Evolutionary conservation across 2,888 invertebrate genomes (phyloP), one percentile per base, ranked within the genome.

Genomic region (Clostera curtula): DNA sequence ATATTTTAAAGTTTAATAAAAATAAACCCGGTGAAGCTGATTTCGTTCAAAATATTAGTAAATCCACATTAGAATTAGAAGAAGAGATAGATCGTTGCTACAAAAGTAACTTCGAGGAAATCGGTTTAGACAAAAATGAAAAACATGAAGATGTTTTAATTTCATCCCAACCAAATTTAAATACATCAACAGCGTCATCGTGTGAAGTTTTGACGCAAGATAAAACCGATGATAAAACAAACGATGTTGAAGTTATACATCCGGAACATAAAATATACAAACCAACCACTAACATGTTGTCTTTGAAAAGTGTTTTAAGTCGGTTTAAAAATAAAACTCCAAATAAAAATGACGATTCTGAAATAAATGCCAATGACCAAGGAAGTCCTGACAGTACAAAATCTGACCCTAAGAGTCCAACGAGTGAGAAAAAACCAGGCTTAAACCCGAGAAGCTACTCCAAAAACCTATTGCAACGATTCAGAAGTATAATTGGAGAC

Each of bases 191-290:
- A 31, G 87, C 80, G 5, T 86, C 85, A 0, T 87, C 86, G 3
- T 86, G 87, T 42, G 87, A 86, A 58, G 77, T 85, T 1, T 51
- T 87, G 23, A 71, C 85, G 4, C 36, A 59, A 19, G 79, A 85
- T 3, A 69, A 63, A n/a, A 80, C 66, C 16, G 71, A 72, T 42
- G 79, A 46, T 43, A 87, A 76, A 54, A 49, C 73, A 34, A 79
- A 54, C 51, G 80, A 45, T 51, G 70, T 67, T 40, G 84, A 71
- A 60, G 70, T 85, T 2, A 86, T 89, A 36, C 92, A 93, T 56
- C 93, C 93, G 0, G 92, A 93, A 55, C 92, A 93, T 61, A 92
- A 90, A 69, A 92, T 93, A 46, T 92, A 92, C 54, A 87, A 91
- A 37, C 88, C 89, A 22, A 86, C 87, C 0, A 82, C 85, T 24